phyloP scores from a whole-genome alignment of 1,140 invertebrate genomes.

The Ctenoplectra terminalis region DNA sequence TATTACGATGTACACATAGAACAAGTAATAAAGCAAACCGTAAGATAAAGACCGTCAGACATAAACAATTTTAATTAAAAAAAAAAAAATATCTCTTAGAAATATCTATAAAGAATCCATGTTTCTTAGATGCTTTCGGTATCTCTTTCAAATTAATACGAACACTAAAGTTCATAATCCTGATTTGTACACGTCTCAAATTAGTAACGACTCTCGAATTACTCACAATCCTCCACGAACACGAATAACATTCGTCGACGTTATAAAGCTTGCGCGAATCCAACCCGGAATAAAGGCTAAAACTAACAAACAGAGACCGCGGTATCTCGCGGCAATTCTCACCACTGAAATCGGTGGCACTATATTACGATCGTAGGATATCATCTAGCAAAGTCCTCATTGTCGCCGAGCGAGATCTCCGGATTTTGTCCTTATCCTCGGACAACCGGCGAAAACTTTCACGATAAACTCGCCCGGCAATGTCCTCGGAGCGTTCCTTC shows the following conservation, averaged over 20 bases:
- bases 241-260: background rate
- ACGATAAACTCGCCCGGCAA: conserved; percentile 58
- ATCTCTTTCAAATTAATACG: too few relatives aligned
- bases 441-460: conserved; percentile 65
- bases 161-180: too few relatives aligned
- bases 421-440: conserved; percentile 66
- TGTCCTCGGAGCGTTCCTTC: conserved; percentile 39
- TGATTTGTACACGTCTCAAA: too few relatives aligned
- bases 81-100: too few relatives aligned
- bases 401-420: conserved; percentile 58
- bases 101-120: too few relatives aligned
- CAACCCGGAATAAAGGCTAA: background rate
- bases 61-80: too few relatives aligned
- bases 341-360: conserved; percentile 41
- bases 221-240: background rate
- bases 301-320: conserved; percentile 2
- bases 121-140: too few relatives aligned
- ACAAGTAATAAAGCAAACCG: too few relatives aligned
- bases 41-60: too few relatives aligned
- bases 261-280: background rate
- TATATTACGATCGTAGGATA: conserved; percentile 59
- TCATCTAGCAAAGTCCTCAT: conserved; percentile 52
- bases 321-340: conserved; percentile 50
- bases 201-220: background rate
- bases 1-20: too few relatives aligned